Evolutionary conservation across 2,113 vertebrate species (phyloP).

Genomic region (Pluvianellus socialis): DNA sequence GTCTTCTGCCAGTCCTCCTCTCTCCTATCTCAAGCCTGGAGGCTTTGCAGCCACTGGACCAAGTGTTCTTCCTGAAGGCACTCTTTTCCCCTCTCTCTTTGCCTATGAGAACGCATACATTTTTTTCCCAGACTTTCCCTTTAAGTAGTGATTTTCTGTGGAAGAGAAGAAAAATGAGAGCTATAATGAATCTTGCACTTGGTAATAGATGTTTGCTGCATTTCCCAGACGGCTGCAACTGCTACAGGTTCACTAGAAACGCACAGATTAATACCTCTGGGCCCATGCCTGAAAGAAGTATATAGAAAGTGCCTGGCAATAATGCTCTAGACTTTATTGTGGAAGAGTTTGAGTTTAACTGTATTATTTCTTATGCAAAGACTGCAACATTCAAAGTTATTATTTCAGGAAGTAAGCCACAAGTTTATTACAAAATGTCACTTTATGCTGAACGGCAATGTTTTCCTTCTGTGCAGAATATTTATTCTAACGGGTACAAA

Average conservation of each 20-base stretch:
- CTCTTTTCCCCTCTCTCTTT: background rate
- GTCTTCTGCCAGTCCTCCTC: background rate
- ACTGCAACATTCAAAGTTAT: background rate
- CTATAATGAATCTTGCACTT: background rate
- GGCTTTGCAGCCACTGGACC: background rate
- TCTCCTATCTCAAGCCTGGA: background rate
- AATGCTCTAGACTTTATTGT: background rate
- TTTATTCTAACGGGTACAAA: background rate
- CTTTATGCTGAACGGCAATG: background rate
- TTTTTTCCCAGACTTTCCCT: background rate
- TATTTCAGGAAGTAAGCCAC: background rate
- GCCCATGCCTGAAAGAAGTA: background rate
- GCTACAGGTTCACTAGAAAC: background rate
- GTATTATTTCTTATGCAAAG: background rate
- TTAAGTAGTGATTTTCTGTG: background rate
- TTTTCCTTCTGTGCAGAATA: background rate
- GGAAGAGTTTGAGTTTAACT: background rate
- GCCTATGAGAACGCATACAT: accelerated
- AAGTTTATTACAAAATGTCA: background rate
- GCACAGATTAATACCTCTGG: background rate
- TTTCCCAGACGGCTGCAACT: background rate
- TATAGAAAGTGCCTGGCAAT: background rate
- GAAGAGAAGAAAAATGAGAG: background rate
- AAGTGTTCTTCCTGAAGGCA: background rate
- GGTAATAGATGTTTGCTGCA: background rate